Conservation (phyloP, 2,797 vertebrate genomes). For the Thripadectes ignobilis region DNA sequence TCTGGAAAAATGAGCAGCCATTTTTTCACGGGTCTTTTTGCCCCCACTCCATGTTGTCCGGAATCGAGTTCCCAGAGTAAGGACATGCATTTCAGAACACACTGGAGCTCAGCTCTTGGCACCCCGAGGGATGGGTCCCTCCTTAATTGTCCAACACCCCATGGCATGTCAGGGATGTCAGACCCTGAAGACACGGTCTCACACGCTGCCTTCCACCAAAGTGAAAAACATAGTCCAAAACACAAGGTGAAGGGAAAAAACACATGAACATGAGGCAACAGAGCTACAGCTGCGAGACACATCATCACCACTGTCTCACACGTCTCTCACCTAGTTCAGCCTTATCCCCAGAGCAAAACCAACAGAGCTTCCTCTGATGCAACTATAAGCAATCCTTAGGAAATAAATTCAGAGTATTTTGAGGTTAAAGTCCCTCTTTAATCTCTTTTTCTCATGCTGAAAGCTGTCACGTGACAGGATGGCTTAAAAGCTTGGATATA, state of each 20-base stretch:
- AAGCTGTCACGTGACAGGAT: rapidly evolving
- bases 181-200: not conserved
- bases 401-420: not conserved
- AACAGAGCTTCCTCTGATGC: not conserved
- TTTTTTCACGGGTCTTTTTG: not conserved
- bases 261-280: not conserved
- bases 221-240: not conserved
- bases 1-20: not conserved
- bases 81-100: not conserved
- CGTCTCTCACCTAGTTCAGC: not conserved
- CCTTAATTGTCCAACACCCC: not conserved
- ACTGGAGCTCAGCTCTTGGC: not conserved
- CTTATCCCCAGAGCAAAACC: not conserved
- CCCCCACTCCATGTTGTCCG: rapidly evolving
- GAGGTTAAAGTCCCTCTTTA: not conserved
- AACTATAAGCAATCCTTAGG: not conserved
- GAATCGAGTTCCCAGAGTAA: not conserved
- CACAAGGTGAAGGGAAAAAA: not conserved
- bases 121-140: not conserved
- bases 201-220: rapidly evolving
- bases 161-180: rapidly evolving
- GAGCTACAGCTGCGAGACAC: not conserved
- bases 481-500: not conserved
- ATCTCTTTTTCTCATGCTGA: not conserved
- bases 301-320: not conserved